Base-by-base conservation (phyloP, 2,797 vertebrate genomes). In the Enteromius mattozi region DNA sequence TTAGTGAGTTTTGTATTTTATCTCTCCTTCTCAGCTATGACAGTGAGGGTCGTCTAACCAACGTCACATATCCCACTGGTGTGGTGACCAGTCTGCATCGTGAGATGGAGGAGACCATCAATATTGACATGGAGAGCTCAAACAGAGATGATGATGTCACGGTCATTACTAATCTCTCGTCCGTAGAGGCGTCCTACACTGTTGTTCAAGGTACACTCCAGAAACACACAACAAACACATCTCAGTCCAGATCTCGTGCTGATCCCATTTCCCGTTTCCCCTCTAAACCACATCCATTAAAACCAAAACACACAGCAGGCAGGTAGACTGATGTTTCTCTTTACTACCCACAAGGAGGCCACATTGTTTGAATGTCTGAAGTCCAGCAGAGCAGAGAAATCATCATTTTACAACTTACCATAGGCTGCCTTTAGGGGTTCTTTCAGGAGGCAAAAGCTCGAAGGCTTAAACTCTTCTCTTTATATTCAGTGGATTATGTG, bases 131-230 rank as follows among this genome's bases (percentile, higher is more conserved):
- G 74, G 96, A 97, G 93, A 96, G 96, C 91, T 97, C 96, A 87
- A 96, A 96, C 91, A 94, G 96, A 72, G 96, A 97, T 75, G 96
- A 97, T 10, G 96, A 97, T 19, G 95, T 97, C 91, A 97, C 96
- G 3, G 95, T 97, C 87, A 95, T 96, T 89, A 97, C 96, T 90
- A 97, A 97, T 91, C 94, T 97, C 13, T 97, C 96, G 51, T 97
- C 96, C 1, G 96, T 96, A 84, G 96, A 97, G 90, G 96, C 96
- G 37, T 97, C 96, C 40, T 97, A 97, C 87, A 97, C 95, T n/a
- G 96, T 97, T 84, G 96, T 97, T 85, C 96, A 97, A 96, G 96
- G 96, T 97, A 66, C 7, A 54, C 24, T 33, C 42, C 65, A 59
- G 65, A 51, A n/a, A 63, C 37, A 68, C 54, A 71, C 42, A 74